A percentile compares a stretch with the other conserved stretches of the same genome.
phyloP scores from a whole-genome alignment of 2,888 invertebrate species.

The Lottia gigantea region DNA sequence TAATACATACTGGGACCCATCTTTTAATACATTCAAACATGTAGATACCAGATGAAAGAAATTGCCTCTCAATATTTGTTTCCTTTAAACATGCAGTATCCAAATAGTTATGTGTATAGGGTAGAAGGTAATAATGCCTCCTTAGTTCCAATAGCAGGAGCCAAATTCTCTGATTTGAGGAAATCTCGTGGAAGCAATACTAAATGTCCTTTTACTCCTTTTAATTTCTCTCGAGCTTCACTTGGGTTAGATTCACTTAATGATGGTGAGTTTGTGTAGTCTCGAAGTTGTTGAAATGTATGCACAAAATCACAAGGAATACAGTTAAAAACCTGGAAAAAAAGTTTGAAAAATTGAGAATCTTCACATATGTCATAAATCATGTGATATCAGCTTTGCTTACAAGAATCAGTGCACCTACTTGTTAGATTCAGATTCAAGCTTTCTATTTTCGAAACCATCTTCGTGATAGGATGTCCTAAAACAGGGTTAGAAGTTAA shows the following conservation, averaged over 20 bases:
- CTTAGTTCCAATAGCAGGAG: conserved; percentile 86
- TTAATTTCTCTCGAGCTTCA: conserved; percentile 75
- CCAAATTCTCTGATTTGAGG: conserved; percentile 83
- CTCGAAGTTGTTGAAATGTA: conserved; percentile 81
- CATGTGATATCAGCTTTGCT: not conserved
- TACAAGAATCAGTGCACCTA: not conserved
- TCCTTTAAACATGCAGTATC: too few relatives aligned
- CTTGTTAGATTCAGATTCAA: not conserved
- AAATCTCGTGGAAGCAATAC: conserved; percentile 91
- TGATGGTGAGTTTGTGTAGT: conserved; percentile 80
- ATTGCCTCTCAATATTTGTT: too few relatives aligned
- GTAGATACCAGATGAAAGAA: too few relatives aligned
- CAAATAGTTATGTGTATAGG: conserved; percentile 82
- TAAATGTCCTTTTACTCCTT: conserved; percentile 84
- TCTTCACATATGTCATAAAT: too few relatives aligned
- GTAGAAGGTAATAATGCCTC: conserved; percentile 93
- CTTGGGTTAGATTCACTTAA: conserved; percentile 80
- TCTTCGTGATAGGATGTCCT: too few relatives aligned
- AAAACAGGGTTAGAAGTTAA: too few relatives aligned
- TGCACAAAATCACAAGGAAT: conserved; percentile 87
- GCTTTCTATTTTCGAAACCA: too few relatives aligned
- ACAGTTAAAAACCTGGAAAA: conserved; percentile 82
- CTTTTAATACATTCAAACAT: too few relatives aligned
- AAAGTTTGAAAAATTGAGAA: not conserved
- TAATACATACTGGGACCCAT: too few relatives aligned